Evolutionary conservation across 92 coral and sea anemone species (phyloP).

Genomic region (Paramuricea clavata): DNA sequence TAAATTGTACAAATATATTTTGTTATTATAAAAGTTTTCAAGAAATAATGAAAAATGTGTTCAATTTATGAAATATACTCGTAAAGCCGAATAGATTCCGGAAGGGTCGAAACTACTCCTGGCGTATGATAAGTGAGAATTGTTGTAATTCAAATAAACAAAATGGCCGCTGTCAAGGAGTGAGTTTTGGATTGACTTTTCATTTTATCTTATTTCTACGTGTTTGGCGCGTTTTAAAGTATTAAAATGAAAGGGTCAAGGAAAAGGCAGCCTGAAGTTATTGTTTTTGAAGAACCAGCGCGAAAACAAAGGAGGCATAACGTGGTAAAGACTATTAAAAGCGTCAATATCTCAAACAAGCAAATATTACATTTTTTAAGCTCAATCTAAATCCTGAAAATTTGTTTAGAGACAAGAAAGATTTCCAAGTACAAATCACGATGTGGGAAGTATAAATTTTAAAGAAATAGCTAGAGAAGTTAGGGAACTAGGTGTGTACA

Average conservation of each 20-base stretch:
- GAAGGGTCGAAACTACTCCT: background rate
- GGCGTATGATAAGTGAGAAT: slow-evolving; percentile 1
- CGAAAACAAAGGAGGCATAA: slow-evolving; percentile 12
- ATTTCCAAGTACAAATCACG: background rate
- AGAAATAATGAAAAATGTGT: background rate
- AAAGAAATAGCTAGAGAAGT: slow-evolving; percentile 83
- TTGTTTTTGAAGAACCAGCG: slow-evolving; percentile 94
- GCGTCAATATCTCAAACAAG: no score
- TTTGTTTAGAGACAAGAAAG: slow-evolving; percentile 14
- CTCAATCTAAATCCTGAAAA: no score
- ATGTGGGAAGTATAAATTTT: slow-evolving; percentile 57
- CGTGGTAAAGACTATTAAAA: background rate
- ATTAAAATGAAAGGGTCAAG: slow-evolving; percentile 22
- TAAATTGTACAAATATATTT: background rate
- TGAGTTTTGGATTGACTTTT: background rate
- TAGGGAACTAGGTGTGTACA: slow-evolving; percentile 80
- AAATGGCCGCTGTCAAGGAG: slow-evolving; percentile 24
- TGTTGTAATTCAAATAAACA: background rate
- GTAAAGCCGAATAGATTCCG: background rate
- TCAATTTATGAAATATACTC: background rate
- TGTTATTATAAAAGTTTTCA: background rate
- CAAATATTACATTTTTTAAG: no score
- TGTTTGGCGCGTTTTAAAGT: background rate
- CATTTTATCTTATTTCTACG: background rate
- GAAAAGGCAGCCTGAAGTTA: slow-evolving; percentile 67